A percentile compares a stretch with the other conserved stretches of the same genome.
Conservation (phyloP, 1,140 invertebrate genomes). For the Scaptodrosophila lebanonensis region DNA sequence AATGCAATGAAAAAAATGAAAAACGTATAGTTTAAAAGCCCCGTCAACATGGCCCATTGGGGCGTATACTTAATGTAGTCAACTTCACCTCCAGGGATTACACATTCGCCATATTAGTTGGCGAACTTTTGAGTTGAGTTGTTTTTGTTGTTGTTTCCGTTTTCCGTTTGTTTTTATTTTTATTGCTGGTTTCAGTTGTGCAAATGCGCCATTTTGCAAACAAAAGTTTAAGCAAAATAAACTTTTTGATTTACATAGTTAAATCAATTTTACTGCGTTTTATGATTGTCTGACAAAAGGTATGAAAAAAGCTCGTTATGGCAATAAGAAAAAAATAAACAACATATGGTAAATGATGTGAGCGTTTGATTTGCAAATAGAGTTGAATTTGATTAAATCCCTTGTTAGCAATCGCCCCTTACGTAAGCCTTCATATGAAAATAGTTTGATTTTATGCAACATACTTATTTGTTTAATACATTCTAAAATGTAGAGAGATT, state of each 20-base stretch:
- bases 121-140: not conserved
- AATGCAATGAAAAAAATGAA: no score
- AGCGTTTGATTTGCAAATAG: no score
- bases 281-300: conserved; percentile 49
- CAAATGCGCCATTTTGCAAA: conserved; percentile 47
- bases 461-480: conserved; percentile 1
- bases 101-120: conserved; percentile 31
- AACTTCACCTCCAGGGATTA: conserved; percentile 6
- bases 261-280: no score
- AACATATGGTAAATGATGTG: no score
- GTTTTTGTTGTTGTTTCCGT: not conserved
- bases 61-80: conserved; percentile 50
- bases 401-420: conserved; percentile 7
- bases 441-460: conserved; percentile 39
- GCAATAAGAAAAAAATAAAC: conserved; percentile 25
- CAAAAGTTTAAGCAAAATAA: conserved; percentile 48
- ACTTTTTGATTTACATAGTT: conserved; percentile 12
- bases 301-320: conserved; percentile 49
- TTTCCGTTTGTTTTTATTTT: conserved; percentile 1
- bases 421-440: conserved; percentile 50
- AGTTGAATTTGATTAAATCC: no score
- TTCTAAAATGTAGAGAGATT: conserved; percentile 4
- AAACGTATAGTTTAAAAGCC: conserved; percentile 34
- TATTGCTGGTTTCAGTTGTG: conserved; percentile 4
- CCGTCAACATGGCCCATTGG: conserved; percentile 19